phyloP scores from a whole-genome alignment of 2,113 vertebrate genomes.

The Rhipidura dahli region DNA sequence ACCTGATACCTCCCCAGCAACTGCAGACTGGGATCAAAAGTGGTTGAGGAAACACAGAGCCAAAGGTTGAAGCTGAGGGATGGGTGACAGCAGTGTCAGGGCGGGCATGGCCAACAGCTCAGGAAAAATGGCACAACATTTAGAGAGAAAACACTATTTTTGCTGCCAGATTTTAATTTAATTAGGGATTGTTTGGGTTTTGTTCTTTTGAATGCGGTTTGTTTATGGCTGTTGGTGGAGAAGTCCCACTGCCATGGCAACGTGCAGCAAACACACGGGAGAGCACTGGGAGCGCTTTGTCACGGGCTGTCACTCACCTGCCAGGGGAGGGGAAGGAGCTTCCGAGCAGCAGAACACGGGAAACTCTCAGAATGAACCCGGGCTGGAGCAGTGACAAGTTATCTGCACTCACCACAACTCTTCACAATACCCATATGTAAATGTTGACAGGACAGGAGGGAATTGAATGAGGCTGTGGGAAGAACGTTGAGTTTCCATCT shows the following conservation, averaged over 20 bases:
- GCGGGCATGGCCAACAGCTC: background rate
- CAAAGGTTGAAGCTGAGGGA: background rate
- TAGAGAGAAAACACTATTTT: background rate
- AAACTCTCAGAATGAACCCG: background rate
- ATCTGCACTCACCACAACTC: background rate
- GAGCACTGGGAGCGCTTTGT: background rate
- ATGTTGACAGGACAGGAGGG: background rate
- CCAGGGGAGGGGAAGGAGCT: background rate
- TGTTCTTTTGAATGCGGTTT: slow-evolving; percentile 53
- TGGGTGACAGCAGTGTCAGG: background rate
- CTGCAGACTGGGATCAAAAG: background rate
- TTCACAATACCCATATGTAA: background rate
- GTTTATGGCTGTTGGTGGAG: slow-evolving; percentile 69
- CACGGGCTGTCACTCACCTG: background rate
- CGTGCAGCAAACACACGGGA: background rate
- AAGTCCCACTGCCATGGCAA: slow-evolving; percentile 72
- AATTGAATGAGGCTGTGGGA: background rate
- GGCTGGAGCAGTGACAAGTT: background rate
- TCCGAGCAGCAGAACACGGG: fast-evolving
- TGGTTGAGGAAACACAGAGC: background rate
- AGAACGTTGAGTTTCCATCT: background rate
- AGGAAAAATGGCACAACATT: background rate
- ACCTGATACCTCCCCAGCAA: background rate
- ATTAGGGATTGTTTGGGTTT: slow-evolving; percentile 64
- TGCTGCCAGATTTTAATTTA: slow-evolving; percentile 67